Base-by-base conservation (phyloP, 2,113 vertebrate species). In the Scophthalmus maximus region DNA sequence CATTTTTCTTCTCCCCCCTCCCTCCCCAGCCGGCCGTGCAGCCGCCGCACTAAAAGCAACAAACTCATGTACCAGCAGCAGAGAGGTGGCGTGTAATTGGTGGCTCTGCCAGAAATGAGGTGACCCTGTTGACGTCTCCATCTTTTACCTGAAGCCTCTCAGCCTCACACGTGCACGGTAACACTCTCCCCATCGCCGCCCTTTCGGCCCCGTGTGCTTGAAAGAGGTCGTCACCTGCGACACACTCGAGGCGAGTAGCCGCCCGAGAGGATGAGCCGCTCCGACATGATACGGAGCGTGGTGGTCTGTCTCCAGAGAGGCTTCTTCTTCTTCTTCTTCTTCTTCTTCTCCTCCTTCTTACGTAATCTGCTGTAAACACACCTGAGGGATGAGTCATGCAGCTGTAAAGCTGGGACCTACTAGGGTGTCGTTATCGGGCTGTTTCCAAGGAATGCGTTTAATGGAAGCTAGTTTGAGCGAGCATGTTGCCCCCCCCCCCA, bases 371-470 rank as follows among this genome's bases (percentile, higher is more conserved):
- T 53, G 42, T 78, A 82, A 86, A 85, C 79, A 82, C 86, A 90
- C 87, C 89, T 87, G 85, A 86, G 77, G 32, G 79, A 84, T 88
- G 83, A 86, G 81, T 87, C 87, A 89, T 59, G 15, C 47, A 20
- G 11, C 53, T 36, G 56, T 56, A 76, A 79, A 73, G 58, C 81
- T 22, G 68, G 79, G 78, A 57, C 72, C 71, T 9, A 49, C 64
- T 68, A 77, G 53, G 50, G 1, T 20, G 74, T 64, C 23, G 65
- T 83, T 82, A 86, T 83, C 66, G 18, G 68, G 58, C 70, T 80
- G 79, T 89, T 87, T 63, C 56, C 14, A 34, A 80, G 87, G 87
- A 91, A 90, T 90, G 88, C 20, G 30, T 67, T 86, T 87, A 87
- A 87, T 89, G 82, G 87, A 76, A 46, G 73, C 42, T 44, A 40